phyloP scores from a whole-genome alignment of 2,797 vertebrate genomes.

The Natrix natrix region DNA sequence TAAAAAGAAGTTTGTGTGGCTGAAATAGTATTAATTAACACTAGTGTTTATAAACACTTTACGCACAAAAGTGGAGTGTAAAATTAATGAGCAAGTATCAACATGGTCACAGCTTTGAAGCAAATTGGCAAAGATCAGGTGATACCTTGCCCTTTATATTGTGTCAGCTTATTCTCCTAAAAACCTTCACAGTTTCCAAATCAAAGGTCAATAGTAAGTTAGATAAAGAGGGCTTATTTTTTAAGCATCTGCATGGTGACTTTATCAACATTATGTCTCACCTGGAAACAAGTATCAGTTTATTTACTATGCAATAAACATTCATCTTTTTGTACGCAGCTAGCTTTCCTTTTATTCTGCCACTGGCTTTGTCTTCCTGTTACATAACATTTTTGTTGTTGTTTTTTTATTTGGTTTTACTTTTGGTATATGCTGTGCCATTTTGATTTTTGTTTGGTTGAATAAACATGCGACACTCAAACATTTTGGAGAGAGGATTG shows the following conservation, averaged over 20 bases:
- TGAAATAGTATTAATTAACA: slow-evolving; percentile 45
- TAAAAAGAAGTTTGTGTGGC: neutral
- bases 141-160: slow-evolving; percentile 56
- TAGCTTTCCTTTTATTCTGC: slow-evolving; percentile 70
- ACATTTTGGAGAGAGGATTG: slow-evolving; percentile 75
- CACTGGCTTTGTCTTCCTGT: slow-evolving; percentile 82
- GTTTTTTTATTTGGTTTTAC: slow-evolving; percentile 58
- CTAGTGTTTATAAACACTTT: slow-evolving; percentile 48
- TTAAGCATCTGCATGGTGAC: slow-evolving; percentile 71
- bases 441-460: slow-evolving; percentile 77
- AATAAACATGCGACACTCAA: slow-evolving; percentile 80
- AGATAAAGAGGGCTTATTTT: slow-evolving; percentile 64
- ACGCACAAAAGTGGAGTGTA: slow-evolving; percentile 51
- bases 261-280: slow-evolving; percentile 70
- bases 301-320: slow-evolving; percentile 92
- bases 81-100: slow-evolving; percentile 44
- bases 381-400: slow-evolving; percentile 57
- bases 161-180: slow-evolving; percentile 68
- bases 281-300: slow-evolving; percentile 75
- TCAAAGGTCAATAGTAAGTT: slow-evolving; percentile 73
- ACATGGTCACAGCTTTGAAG: slow-evolving; percentile 59
- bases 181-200: slow-evolving; percentile 68
- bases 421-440: slow-evolving; percentile 76
- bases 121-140: slow-evolving; percentile 75
- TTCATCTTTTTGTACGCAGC: slow-evolving; percentile 71